A percentile compares a stretch with the other conserved stretches of the same genome.
These are phyloP conservation scores for Polyommatus icarus DNA, from an alignment of 2,888 invertebrate genomes.

Conservation along the genomic window DNA sequence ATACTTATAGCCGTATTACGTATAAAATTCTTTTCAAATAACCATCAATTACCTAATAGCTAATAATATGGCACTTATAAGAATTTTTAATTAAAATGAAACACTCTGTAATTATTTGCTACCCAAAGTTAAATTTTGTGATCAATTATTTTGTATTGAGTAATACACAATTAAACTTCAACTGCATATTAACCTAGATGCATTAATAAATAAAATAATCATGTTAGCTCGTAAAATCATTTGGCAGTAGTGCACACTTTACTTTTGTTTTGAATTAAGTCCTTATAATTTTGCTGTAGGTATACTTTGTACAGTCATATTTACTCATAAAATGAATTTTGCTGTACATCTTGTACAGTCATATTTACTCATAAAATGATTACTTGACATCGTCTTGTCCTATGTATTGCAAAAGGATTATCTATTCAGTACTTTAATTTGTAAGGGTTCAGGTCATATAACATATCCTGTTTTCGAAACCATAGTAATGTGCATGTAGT, in stretches of 20 bases:
- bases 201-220: neutral
- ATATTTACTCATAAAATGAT: neutral
- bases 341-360: neutral
- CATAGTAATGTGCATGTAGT: slow-evolving; percentile 4
- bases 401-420: neutral
- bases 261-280: neutral
- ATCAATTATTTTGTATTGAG: neutral
- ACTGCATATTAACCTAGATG: neutral
- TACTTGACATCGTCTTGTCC: neutral
- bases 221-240: neutral
- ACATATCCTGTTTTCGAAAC: slow-evolving; percentile 14
- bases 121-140: neutral
- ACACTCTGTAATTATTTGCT: neutral
- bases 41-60: neutral
- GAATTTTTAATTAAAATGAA: neutral
- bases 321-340: neutral
- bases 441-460: slow-evolving; percentile 9
- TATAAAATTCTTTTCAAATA: too few relatives aligned
- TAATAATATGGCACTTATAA: neutral
- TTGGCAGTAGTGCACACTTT: neutral
- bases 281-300: neutral
- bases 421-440: neutral
- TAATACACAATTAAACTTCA: neutral
- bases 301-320: neutral
- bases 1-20: too few relatives aligned